These are phyloP conservation scores for Eubasilissa regina DNA, from an alignment of 1,140 invertebrate species.

Conservation along the genomic window DNA sequence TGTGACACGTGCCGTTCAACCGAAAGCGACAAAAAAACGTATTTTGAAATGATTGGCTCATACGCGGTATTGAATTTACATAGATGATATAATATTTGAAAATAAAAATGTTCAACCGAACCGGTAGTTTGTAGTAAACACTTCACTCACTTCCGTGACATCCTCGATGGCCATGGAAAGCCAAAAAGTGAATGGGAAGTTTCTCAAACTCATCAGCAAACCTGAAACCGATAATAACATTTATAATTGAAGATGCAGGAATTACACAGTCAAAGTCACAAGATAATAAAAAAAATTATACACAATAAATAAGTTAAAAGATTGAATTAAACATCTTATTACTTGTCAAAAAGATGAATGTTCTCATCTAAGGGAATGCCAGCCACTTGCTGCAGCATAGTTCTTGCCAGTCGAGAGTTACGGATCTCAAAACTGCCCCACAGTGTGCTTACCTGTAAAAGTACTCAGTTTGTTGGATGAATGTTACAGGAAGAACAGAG, in stretches of 20 bases:
- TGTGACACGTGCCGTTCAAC: too few species aligned
- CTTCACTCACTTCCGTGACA: slow-evolving; percentile 85
- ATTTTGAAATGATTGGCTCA: too few species aligned
- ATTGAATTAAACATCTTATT: slow-evolving; percentile 35
- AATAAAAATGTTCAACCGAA: too few species aligned
- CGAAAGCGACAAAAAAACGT: too few species aligned
- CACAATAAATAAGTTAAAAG: too few species aligned
- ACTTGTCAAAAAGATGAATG: slow-evolving; percentile 83
- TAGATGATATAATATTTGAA: too few species aligned
- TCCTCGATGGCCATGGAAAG: slow-evolving; percentile 94
- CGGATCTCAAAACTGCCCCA: slow-evolving; percentile 99
- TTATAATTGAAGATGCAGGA: background rate
- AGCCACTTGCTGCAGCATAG: slow-evolving; percentile 92
- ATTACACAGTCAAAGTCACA: too few species aligned
- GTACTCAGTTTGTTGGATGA: background rate
- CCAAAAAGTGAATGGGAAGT: slow-evolving; percentile 94
- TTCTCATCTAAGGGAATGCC: slow-evolving; percentile 83
- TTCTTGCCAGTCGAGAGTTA: slow-evolving; percentile 89
- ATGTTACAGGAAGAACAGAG: background rate
- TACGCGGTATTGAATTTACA: too few species aligned
- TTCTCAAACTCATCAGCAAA: slow-evolving; percentile 89
- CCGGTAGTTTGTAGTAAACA: too few species aligned
- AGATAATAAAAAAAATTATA: too few species aligned
- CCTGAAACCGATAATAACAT: slow-evolving; percentile 27
- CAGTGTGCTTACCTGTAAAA: slow-evolving; percentile 84